Base-by-base conservation (phyloP, 2,797 vertebrate species). In the Pempheris klunzingeri region DNA sequence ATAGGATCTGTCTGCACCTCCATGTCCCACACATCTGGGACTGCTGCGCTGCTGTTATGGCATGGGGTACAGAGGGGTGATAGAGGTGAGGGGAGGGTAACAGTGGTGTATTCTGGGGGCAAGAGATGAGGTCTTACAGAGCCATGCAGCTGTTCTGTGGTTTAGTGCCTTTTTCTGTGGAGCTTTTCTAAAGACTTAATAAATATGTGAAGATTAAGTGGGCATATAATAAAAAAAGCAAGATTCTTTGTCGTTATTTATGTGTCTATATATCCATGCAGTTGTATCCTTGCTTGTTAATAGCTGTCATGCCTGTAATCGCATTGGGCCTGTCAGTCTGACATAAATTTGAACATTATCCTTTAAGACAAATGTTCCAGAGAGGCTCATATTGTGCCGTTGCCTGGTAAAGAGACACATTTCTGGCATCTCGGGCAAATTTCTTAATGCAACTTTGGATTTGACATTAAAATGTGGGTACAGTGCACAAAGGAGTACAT, bases 1-100 rank as follows among this genome's bases (percentile, higher is more conserved):
- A 77, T 64, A 78, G 82, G 77, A 86, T 94, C 92, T 78, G 66
- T 91, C 91, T 84, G 74, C 93, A 87, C 87, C 87, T 90, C 86
- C 18, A 4, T 76, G 85, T 82, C 77, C 83, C 36, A 52, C 55
- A 91, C 87, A 91, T 91, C 80, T 90, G 83, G 79, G n/a, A 66
- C 85, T 64, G 70, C 74, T 82, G 66, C 77, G 54, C 77, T 63
- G 76, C 58, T 84, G 83, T 89, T 87, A 81, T 58, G 77, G 75
- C 71, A 70, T 64, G 36, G 65, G 44, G 70, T 49, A 53, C 71
- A 64, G 57, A 34, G 49, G 34, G 53, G 36, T 43, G 73, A 36
- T 39, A 44, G 65, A 67, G 77, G 74, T 69, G 58, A 80, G n/a
- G 47, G 61, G 57, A 47, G 74, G 41, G 58, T 54, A 66, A 57